These are phyloP conservation scores for Lonchura striata DNA, from an alignment of 2,113 vertebrate genomes.

Conservation along the genomic window DNA sequence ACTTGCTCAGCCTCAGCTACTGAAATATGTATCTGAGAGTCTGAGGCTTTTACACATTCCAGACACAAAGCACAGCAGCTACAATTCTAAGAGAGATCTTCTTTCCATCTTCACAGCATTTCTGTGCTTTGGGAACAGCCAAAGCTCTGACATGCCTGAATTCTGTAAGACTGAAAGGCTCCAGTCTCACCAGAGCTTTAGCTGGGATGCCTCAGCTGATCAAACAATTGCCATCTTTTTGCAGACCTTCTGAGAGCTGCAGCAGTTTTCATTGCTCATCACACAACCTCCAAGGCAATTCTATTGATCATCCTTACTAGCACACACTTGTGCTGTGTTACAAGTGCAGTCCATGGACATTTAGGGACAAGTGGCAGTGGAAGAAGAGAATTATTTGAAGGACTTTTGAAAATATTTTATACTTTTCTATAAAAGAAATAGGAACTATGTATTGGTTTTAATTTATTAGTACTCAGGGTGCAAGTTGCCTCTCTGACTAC, in stretches of 20 bases:
- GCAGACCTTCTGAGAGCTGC: conserved; percentile 7
- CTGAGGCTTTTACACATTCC: background rate
- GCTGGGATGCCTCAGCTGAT: conserved; percentile 42
- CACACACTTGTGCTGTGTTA: background rate
- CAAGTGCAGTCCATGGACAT: background rate
- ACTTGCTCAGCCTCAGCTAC: background rate
- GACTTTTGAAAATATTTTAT: background rate
- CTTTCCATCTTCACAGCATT: background rate
- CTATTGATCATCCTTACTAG: background rate
- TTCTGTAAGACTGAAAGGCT: background rate
- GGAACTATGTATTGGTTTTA: background rate
- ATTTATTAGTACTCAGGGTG: background rate
- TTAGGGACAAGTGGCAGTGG: background rate
- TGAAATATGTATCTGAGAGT: background rate
- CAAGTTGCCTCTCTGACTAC: background rate
- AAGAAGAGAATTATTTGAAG: background rate
- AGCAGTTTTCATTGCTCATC: conserved; percentile 43
- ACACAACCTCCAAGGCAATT: conserved; percentile 25
- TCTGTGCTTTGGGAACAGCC: background rate
- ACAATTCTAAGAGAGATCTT: background rate
- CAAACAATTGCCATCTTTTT: conserved; percentile 36
- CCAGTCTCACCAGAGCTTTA: conserved; percentile 9
- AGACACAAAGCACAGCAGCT: background rate
- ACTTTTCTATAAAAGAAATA: background rate
- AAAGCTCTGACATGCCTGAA: background rate